Evolutionary conservation across 92 coral and sea anemone genomes (phyloP).

Genomic region (Porites evermanni): DNA sequence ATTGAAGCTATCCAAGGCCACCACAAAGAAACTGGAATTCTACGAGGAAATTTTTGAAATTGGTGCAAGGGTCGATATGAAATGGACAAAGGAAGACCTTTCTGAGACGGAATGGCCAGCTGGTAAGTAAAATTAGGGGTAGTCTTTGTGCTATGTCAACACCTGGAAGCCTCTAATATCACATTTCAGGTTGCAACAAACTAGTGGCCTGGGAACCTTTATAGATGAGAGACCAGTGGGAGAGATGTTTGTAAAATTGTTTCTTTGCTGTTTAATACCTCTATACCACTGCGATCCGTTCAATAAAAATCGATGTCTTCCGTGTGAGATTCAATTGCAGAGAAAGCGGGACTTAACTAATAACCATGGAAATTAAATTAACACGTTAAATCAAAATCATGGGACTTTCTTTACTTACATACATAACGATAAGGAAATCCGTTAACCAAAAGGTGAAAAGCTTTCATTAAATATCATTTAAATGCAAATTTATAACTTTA

Average conservation of each 20-base stretch:
- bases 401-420: neutral
- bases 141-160: neutral
- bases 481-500: neutral
- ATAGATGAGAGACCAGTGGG: neutral
- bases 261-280: neutral
- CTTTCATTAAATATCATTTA: slow-evolving; percentile 1
- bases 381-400: neutral
- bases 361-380: neutral
- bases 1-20: slow-evolving; percentile 17
- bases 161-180: neutral
- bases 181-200: neutral
- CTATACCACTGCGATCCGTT: neutral
- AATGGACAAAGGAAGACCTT: slow-evolving; percentile 44
- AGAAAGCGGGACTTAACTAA: neutral
- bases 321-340: neutral
- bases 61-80: slow-evolving; percentile 30
- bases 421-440: neutral
- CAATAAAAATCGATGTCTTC: neutral
- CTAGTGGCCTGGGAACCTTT: slow-evolving; percentile 5
- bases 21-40: slow-evolving; percentile 5
- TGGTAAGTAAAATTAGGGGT: slow-evolving; percentile 19
- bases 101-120: slow-evolving; percentile 43
- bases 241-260: neutral
- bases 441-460: neutral
- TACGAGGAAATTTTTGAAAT: slow-evolving; percentile 38